Conservation (phyloP, 2,113 vertebrate genomes). For the Apus apus region DNA sequence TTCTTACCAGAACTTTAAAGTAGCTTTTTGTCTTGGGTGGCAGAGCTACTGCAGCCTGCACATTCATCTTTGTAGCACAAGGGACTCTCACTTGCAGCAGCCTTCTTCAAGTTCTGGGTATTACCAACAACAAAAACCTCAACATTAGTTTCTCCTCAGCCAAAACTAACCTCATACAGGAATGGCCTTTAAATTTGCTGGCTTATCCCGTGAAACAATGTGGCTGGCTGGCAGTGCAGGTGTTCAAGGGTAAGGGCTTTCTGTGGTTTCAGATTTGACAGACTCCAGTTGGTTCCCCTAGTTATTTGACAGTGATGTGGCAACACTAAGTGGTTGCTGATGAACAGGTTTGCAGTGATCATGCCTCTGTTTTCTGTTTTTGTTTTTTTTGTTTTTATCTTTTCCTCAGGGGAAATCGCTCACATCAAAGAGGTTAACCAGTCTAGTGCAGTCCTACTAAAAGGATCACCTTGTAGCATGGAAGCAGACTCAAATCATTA, state of each 20-base stretch:
- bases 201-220: constrained; percentile 55
- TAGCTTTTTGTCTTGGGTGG: neutral
- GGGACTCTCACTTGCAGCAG: neutral
- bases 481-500: constrained; percentile 83
- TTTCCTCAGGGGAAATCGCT: constrained; percentile 86
- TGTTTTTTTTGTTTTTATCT: constrained; percentile 74
- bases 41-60: neutral
- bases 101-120: neutral
- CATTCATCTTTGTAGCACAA: neutral
- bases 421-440: constrained; percentile 89
- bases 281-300: constrained; percentile 51
- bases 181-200: constrained; percentile 63
- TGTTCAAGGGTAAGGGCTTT: neutral
- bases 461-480: constrained; percentile 82
- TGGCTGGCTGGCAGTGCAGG: constrained; percentile 64
- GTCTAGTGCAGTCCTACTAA: constrained; percentile 92
- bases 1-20: neutral
- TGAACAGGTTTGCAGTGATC: constrained; percentile 68
- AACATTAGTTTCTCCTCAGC: constrained; percentile 45
- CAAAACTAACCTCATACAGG: neutral
- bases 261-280: constrained; percentile 48
- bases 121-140: constrained; percentile 9
- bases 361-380: constrained; percentile 72
- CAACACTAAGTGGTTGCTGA: constrained; percentile 44
- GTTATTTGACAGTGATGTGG: constrained; percentile 48